Conservation (phyloP, 2,797 vertebrate genomes). For the Peromyscus eremicus region DNA sequence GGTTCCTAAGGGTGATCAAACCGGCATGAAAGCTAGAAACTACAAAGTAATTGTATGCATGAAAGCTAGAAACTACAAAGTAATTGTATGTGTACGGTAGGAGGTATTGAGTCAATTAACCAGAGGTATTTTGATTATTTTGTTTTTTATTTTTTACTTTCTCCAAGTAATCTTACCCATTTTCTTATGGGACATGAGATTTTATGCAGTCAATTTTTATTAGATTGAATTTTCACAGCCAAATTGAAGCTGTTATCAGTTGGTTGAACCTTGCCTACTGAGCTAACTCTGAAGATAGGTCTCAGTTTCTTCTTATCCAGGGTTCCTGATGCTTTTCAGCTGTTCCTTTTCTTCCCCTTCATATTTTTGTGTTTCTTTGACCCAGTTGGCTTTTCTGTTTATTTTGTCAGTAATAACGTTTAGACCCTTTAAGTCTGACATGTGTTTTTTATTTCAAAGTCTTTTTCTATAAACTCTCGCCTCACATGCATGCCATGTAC, state of each 20-base stretch:
- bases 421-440: slow-evolving; percentile 51
- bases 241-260: slow-evolving; percentile 39
- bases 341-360: slow-evolving; percentile 18
- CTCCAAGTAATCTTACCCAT: background rate
- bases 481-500: background rate
- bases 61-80: background rate
- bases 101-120: background rate
- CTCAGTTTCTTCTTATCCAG: slow-evolving; percentile 26
- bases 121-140: background rate
- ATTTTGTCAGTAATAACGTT: slow-evolving; percentile 58
- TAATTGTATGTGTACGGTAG: background rate
- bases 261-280: background rate
- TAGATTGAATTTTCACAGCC: slow-evolving; percentile 48
- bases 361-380: slow-evolving; percentile 60
- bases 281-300: background rate
- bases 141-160: slow-evolving; percentile 26
- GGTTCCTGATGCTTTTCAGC: slow-evolving; percentile 44
- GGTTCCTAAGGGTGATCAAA: background rate
- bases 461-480: slow-evolving; percentile 17
- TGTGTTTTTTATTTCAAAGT: slow-evolving; percentile 70
- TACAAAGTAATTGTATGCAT: slow-evolving; percentile 48
- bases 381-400: slow-evolving; percentile 53
- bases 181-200: slow-evolving; percentile 36
- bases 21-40: slow-evolving; percentile 36
- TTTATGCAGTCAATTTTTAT: background rate